Base-by-base conservation (phyloP, 2,888 invertebrate genomes). In the Synanthedon myopaeformis region DNA sequence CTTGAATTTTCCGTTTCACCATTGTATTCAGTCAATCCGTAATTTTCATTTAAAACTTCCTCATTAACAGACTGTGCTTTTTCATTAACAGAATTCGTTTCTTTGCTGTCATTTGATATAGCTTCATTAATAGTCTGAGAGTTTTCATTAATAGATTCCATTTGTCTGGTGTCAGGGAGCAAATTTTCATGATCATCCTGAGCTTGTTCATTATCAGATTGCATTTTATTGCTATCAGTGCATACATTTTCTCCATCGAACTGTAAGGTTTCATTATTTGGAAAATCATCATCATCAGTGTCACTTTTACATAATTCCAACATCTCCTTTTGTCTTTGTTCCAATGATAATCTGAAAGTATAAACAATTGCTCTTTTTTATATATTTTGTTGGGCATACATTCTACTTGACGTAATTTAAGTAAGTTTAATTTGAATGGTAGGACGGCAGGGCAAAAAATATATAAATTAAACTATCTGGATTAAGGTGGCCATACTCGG, bases 281-380 rank as follows among this genome's bases (percentile, higher is more conserved):
- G 56, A 53, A 55, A 1, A 49, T 51, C 52, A 50, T 57, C 54
- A 53, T 62, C 90, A 12, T 89, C 88, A 58, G 91, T 89, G 56
- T 92, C 93, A 61, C 93, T 93, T 79, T 93, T 93, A 64, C 92
- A 95, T 67, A 95, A 91, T 64, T 91, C 89, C 64, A 92, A 90
- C 53, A 93, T 91, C 77, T 93, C 92, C 70, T 92, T 92, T 64
- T 92, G 92, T 53, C 93, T 90, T 66, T 93, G 90, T 67, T 93
- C 90, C 61, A 94, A 80, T 54, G 90, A 88, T 75, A 91, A 87
- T 0, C 93, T 94, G 62, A 49, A 78, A 68, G 42, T 23, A 54
- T 50, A 58, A 45, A 45, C 14, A 12, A 12, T 45, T 13, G n/a
- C 45, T 10, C 0, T 35, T 35, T 35, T 35, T 10, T 23, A 23